Base-by-base conservation (phyloP, 1,140 invertebrate species). In the Anoplophora glabripennis region DNA sequence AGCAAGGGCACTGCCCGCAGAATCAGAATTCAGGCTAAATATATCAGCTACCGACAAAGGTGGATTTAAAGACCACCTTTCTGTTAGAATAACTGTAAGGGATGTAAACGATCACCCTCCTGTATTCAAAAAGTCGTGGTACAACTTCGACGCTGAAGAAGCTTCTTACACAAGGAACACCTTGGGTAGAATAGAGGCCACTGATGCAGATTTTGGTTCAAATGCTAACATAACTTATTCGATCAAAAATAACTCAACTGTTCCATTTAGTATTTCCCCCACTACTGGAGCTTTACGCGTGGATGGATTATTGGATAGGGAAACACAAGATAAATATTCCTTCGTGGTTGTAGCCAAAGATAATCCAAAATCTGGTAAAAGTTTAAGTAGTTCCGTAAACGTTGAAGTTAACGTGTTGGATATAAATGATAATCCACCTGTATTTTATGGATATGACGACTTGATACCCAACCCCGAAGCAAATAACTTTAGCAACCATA, bases 51-150 rank as follows among this genome's bases (percentile, higher is more conserved):
- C 79, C 4, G 93, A 96, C 73, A 82, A 84, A 4, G 90, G 87
- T 7, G 86, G 84, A 1, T 73, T 93, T 0, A 83, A 79, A 46
- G 86, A 91, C 49, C 78, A 80, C 42, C 82, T 90, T 2, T 84
- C 83, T 36, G 76, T 95, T 0, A 83, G 86, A 49, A 76, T 88
- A 0, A 77, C 81, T 28, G 79, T 94, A 0, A 84, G 84, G 59
- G 92, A 95, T 74, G 83, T 93, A 0, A 96, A 96, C 70, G 88
- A 95, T 70, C 90, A 94, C 71, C 82, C 87, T 11, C 93, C 93
- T 0, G 82, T 85, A 42, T 96, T 95, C 63, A 86, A 85, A 59
- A 86, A 89, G 66, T 81, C 86, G 1, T 88, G 85, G 81, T 96
- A 94, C 73, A 86, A 82, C 11, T 94, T 94, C 69, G 87, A 91